These are phyloP conservation scores for Homarus gammarus DNA, from an alignment of 2,888 invertebrate genomes.

Conservation along the genomic window DNA sequence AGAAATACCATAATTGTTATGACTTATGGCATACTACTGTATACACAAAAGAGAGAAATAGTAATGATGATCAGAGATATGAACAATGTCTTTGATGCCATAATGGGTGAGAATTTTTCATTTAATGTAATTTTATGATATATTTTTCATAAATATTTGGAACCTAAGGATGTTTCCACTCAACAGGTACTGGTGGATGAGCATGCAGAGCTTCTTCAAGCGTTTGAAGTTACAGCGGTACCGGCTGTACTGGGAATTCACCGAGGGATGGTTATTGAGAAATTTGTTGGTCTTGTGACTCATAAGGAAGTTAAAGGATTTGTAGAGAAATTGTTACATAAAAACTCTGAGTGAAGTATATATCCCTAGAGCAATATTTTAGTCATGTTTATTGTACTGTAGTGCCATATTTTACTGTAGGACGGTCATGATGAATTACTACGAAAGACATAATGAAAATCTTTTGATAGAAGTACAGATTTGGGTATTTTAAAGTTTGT, in stretches of 20 bases:
- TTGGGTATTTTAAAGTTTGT: neutral
- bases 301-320: constrained; percentile 22
- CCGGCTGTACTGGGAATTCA: neutral
- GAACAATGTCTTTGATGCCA: too few relatives aligned
- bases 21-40: too few relatives aligned
- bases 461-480: neutral
- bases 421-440: neutral
- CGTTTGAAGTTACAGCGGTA: constrained; percentile 80
- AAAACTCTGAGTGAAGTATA: neutral
- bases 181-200: constrained; percentile 83
- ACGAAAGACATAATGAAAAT: neutral
- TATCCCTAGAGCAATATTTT: neutral
- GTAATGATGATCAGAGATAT: too few relatives aligned
- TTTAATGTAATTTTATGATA: too few relatives aligned
- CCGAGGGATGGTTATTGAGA: constrained; percentile 88
- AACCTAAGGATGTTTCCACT: neutral
- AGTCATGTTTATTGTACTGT: neutral
- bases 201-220: constrained; percentile 89
- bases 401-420: neutral
- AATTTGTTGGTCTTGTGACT: constrained; percentile 85
- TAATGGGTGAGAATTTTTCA: too few relatives aligned
- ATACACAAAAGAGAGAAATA: too few relatives aligned
- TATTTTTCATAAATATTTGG: neutral
- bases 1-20: too few relatives aligned
- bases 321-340: constrained; percentile 76